Evolutionary conservation across 2,888 invertebrate genomes (phyloP).

Genomic region (Spodoptera littoralis): DNA sequence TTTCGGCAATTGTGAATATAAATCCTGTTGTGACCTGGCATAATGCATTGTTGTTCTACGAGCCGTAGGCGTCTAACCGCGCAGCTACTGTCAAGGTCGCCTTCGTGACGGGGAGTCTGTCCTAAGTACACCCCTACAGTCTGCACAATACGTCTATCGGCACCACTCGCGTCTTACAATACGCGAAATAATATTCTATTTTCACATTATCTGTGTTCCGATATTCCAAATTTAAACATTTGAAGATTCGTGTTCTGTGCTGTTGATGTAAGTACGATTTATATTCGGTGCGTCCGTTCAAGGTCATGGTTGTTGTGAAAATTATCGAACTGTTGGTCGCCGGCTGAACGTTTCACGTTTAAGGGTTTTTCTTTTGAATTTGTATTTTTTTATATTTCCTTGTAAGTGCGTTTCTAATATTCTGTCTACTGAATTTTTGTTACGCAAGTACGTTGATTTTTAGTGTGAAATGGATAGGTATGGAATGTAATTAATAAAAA

Average conservation of each 20-base stretch:
- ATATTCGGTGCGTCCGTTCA: constrained; percentile 36
- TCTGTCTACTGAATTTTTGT: constrained; percentile 29
- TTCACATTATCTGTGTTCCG: constrained; percentile 1
- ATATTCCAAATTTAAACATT: constrained; percentile 4
- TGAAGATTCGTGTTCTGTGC: constrained; percentile 12
- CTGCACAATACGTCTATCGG: constrained; percentile 19
- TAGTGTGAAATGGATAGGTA: constrained; percentile 34
- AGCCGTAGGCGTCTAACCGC: constrained; percentile 36
- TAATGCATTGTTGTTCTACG: constrained; percentile 28
- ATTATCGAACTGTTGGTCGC: constrained; percentile 24
- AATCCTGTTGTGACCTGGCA: constrained; percentile 7
- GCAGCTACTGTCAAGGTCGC: constrained; percentile 57
- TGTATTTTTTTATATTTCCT: not conserved
- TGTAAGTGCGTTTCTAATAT: not conserved
- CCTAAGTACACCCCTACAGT: constrained; percentile 45
- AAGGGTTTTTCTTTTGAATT: not conserved
- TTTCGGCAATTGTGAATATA: constrained; percentile 39
- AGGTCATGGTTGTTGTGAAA: constrained; percentile 46
- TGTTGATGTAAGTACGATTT: constrained; percentile 38
- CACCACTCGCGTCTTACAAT: constrained; percentile 30
- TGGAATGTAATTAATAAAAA: no score
- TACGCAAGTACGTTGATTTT: constrained; percentile 29
- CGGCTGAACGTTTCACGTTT: not conserved
- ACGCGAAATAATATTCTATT: not conserved
- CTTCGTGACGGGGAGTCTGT: constrained; percentile 27